Percentiles rank a stretch among this genome's conserved stretches.
phyloP scores from a whole-genome alignment of 2,888 invertebrate genomes.

The Agriopis leucophaearia region DNA sequence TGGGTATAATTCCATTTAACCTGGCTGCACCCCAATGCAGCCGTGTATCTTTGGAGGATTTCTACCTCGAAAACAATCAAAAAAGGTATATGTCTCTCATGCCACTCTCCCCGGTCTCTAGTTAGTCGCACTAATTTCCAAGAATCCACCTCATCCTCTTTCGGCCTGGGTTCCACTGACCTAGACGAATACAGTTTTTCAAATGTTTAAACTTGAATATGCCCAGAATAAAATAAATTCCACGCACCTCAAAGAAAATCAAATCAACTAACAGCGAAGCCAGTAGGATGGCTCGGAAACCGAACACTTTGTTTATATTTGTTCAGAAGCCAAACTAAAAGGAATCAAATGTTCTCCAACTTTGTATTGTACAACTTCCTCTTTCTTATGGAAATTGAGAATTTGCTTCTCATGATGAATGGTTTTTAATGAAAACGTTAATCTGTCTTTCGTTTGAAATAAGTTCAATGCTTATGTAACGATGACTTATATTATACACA shows the following conservation, averaged over 20 bases:
- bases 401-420: constrained; percentile 27
- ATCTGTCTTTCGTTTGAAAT: constrained; percentile 13
- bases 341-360: constrained; percentile 30
- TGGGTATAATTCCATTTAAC: too few relatives aligned
- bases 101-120: too few relatives aligned
- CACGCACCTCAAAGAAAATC: constrained; percentile 5
- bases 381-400: constrained; percentile 33
- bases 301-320: constrained; percentile 29
- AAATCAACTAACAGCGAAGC: constrained; percentile 15
- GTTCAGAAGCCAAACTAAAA: constrained; percentile 24
- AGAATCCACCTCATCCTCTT: too few relatives aligned
- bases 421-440: constrained; percentile 17
- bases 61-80: too few relatives aligned
- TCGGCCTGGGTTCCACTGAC: too few relatives aligned
- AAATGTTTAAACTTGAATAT: neutral
- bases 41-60: too few relatives aligned
- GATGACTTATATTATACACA: neutral
- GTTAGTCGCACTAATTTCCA: too few relatives aligned
- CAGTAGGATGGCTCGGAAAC: constrained; percentile 20
- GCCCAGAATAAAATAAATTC: neutral
- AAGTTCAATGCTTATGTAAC: constrained; percentile 4
- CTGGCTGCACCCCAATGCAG: too few relatives aligned
- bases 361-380: constrained; percentile 26
- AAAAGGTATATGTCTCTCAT: too few relatives aligned
- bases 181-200: too few relatives aligned